Percentiles rank a stretch among this genome's conserved stretches.
phyloP scores from a whole-genome alignment of 2,888 invertebrate species.

The Terebella lapidaria region DNA sequence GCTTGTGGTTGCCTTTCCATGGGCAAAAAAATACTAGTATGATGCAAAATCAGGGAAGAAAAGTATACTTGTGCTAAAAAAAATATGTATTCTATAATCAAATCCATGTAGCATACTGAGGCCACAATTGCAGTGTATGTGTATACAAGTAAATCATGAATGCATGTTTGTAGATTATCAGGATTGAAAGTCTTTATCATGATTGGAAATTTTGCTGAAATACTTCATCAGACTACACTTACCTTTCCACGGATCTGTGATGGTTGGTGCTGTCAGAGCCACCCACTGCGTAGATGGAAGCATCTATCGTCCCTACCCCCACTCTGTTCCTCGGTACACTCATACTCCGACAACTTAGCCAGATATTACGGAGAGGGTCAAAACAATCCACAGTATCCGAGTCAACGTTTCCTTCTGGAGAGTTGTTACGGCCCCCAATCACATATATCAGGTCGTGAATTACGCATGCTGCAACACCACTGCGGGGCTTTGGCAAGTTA shows the following conservation, averaged over 20 bases:
- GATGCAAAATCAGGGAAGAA: too few relatives aligned
- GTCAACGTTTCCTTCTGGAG: conserved; percentile 65
- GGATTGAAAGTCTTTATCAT: too few relatives aligned
- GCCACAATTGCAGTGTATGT: too few relatives aligned
- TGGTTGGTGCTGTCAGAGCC: conserved; percentile 81
- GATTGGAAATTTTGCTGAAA: too few relatives aligned
- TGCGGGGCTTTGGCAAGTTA: conserved; percentile 78
- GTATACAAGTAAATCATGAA: too few relatives aligned
- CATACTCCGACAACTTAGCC: conserved; percentile 77
- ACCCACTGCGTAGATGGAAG: conserved; percentile 83
- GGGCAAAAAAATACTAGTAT: too few relatives aligned
- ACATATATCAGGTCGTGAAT: conserved; percentile 74
- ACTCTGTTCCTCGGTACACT: conserved; percentile 81
- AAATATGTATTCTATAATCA: too few relatives aligned
- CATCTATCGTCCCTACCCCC: conserved; percentile 92
- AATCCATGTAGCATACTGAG: too few relatives aligned
- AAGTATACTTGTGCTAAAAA: too few relatives aligned
- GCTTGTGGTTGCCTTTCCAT: too few relatives aligned
- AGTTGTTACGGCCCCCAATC: conserved; percentile 86
- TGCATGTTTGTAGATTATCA: too few relatives aligned
- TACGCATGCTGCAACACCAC: conserved; percentile 60
- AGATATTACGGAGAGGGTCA: conserved; percentile 78
- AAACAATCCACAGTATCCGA: conserved; percentile 69
- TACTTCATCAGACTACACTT: too few relatives aligned
- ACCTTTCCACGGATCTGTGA: conserved; percentile 86